These are phyloP conservation scores for Rhagoletis pomonella DNA, from an alignment of 1,140 invertebrate genomes.

Conservation along the genomic window DNA sequence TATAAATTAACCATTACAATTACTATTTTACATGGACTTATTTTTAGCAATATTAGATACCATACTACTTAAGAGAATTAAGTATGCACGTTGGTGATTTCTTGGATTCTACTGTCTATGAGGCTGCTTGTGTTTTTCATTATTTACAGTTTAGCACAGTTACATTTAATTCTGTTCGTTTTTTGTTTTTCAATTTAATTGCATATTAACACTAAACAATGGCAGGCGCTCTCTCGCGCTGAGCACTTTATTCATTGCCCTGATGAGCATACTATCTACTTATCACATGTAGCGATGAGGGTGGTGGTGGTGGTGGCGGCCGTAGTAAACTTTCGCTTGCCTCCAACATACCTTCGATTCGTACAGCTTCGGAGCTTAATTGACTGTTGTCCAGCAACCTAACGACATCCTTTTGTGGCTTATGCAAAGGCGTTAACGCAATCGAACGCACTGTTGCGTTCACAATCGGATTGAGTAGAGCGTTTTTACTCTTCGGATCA, in stretches of 20 bases:
- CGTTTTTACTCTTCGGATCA: slow-evolving; percentile 67
- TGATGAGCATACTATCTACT: slow-evolving; percentile 60
- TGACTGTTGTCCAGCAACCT: slow-evolving; percentile 44
- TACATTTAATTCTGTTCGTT: background rate
- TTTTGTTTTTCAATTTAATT: too few relatives aligned
- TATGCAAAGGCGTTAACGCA: slow-evolving; percentile 56
- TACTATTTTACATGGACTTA: too few relatives aligned
- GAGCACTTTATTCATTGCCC: background rate
- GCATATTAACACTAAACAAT: slow-evolving; percentile 3
- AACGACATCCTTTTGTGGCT: slow-evolving; percentile 55
- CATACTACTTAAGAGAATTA: background rate
- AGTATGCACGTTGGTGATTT: background rate
- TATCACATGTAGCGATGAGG: slow-evolving; percentile 64
- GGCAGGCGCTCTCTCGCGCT: background rate
- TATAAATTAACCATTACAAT: too few relatives aligned
- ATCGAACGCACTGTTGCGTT: slow-evolving; percentile 36
- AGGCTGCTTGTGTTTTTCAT: background rate
- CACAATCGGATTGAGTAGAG: slow-evolving; percentile 62
- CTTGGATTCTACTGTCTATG: background rate
- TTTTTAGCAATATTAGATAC: too few relatives aligned
- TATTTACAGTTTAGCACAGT: background rate
- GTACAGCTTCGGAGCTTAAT: slow-evolving; percentile 10
- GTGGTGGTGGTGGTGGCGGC: background rate
- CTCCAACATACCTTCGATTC: slow-evolving; percentile 31
- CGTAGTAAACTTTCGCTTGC: slow-evolving; percentile 60